phyloP scores from a whole-genome alignment of 2,888 invertebrate species.

The Oscheius sp. region DNA sequence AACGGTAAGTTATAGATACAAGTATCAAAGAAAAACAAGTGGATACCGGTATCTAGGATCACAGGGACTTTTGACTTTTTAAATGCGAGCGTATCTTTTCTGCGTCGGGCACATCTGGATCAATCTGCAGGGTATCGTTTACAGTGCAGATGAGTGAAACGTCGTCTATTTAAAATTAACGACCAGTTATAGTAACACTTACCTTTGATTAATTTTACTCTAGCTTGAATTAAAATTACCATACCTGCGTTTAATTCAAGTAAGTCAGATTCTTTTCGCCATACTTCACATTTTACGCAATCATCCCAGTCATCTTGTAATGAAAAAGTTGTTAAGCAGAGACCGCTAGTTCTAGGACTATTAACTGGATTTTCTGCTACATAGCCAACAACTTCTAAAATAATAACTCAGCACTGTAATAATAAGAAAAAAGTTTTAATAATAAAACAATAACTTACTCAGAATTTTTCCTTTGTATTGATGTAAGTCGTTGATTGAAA shows the following conservation, averaged over 20 bases:
- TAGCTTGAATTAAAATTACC: not conserved
- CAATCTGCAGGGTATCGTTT: not conserved
- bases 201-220: not conserved
- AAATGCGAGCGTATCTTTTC: not conserved
- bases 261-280: not conserved
- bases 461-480: not conserved
- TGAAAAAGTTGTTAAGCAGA: not conserved
- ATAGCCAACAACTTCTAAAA: not conserved
- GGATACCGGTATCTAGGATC: too few species aligned
- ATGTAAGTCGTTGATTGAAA: not conserved
- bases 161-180: not conserved
- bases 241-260: not conserved
- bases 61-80: too few species aligned
- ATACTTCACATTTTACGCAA: slow-evolving; percentile 3
- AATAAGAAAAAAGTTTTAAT: not conserved
- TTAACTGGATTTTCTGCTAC: not conserved
- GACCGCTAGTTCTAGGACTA: not conserved
- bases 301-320: not conserved
- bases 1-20: too few species aligned
- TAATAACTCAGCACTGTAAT: not conserved
- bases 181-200: not conserved
- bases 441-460: not conserved
- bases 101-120: not conserved
- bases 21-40: not conserved
- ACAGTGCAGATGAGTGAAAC: not conserved